Percentiles rank a stretch among this genome's conserved stretches.
These are phyloP conservation scores for Anthopleura sola DNA, from an alignment of 64 coral and sea anemone species.

Conservation along the genomic window DNA sequence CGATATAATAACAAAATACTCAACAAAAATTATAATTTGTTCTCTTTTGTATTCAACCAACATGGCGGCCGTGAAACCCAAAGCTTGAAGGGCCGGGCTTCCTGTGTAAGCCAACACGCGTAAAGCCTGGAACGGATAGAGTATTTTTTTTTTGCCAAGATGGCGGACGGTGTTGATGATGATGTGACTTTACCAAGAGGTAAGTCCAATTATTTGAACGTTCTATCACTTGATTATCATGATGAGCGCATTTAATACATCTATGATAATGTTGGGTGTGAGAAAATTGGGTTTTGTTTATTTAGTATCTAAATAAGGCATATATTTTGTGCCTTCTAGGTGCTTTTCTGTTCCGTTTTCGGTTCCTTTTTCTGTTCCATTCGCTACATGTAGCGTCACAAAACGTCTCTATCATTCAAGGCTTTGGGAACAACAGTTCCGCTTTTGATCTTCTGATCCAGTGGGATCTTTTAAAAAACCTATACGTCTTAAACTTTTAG, in stretches of 20 bases:
- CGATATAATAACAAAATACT: too few relatives aligned
- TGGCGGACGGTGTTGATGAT: slow-evolving; percentile 78
- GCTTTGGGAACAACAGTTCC: too few relatives aligned
- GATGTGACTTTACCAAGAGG: slow-evolving; percentile 93
- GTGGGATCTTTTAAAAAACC: too few relatives aligned
- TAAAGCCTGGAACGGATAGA: not conserved
- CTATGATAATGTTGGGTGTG: not conserved
- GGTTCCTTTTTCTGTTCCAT: too few relatives aligned
- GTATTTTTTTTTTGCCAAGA: slow-evolving; percentile 26
- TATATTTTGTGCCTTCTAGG: not conserved
- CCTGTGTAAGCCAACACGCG: not conserved
- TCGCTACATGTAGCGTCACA: too few relatives aligned
- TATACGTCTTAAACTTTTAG: too few relatives aligned
- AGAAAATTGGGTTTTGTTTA: not conserved
- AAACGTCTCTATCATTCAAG: too few relatives aligned
- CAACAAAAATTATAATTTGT: too few relatives aligned
- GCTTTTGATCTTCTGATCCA: too few relatives aligned
- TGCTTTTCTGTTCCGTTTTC: not conserved
- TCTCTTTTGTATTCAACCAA: too few relatives aligned
- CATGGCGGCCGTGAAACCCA: not conserved
- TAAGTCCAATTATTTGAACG: slow-evolving; percentile 15
- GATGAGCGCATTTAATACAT: not conserved
- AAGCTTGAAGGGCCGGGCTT: not conserved
- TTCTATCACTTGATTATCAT: not conserved
- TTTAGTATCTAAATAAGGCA: not conserved